A percentile compares a stretch with the other conserved stretches of the same genome.
These are phyloP conservation scores for Synodontis membranacea DNA, from an alignment of 2,113 vertebrate species.

Conservation along the genomic window DNA sequence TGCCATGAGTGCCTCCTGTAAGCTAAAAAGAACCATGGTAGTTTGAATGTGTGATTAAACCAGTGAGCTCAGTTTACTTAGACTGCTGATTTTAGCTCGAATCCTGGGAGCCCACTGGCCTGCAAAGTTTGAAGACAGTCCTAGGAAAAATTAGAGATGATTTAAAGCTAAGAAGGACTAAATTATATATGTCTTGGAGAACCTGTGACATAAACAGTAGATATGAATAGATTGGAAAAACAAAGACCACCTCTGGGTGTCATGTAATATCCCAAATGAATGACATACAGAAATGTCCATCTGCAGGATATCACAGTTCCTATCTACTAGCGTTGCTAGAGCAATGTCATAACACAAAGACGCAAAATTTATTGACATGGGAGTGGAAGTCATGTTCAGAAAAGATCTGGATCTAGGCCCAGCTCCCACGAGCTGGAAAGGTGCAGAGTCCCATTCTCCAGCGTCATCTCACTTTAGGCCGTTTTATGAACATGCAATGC, in stretches of 20 bases:
- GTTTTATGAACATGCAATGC: slow-evolving; percentile 61
- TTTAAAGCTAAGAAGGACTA: not conserved
- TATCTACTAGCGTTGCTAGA: slow-evolving; percentile 21
- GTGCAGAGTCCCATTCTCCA: slow-evolving; percentile 51
- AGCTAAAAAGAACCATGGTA: not conserved
- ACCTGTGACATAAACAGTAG: no score
- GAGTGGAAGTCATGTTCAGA: slow-evolving; percentile 27
- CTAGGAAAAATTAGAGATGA: not conserved
- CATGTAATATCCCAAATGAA: not conserved
- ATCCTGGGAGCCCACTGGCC: not conserved
- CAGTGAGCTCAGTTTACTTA: not conserved
- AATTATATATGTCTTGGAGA: not conserved
- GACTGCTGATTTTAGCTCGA: not conserved
- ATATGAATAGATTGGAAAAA: not conserved
- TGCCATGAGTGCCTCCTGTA: not conserved
- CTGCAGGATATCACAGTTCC: slow-evolving; percentile 33
- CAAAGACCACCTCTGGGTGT: not conserved
- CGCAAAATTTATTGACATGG: slow-evolving; percentile 47
- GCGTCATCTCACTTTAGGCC: slow-evolving; percentile 3
- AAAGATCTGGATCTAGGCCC: slow-evolving; percentile 10
- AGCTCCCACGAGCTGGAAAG: not conserved
- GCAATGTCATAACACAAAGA: slow-evolving; percentile 39
- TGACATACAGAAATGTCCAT: slow-evolving; percentile 4
- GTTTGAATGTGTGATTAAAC: not conserved
- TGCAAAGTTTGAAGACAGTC: not conserved